Evolutionary conservation across 2,888 invertebrate genomes (phyloP).

Genomic region (Plemyria rubiginata): DNA sequence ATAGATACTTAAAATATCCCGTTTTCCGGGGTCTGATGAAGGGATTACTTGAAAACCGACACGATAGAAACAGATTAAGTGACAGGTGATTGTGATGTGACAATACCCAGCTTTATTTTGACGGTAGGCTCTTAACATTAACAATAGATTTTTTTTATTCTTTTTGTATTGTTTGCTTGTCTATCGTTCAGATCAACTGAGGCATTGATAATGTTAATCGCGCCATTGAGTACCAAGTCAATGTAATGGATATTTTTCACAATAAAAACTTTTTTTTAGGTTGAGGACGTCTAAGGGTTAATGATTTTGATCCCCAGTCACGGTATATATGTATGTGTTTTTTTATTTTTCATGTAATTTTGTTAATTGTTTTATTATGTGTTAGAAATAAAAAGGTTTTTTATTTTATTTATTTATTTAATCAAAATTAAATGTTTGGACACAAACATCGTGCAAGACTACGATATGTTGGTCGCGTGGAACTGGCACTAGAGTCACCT

Average conservation of each 20-base stretch:
- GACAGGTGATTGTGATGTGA: constrained; percentile 21
- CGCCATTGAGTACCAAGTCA: background rate
- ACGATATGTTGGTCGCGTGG: too few species aligned
- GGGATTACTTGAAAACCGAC: constrained; percentile 12
- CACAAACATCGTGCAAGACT: too few species aligned
- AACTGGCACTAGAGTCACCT: too few species aligned
- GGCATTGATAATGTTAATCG: constrained; percentile 2
- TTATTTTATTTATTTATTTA: too few species aligned
- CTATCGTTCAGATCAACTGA: constrained; percentile 8
- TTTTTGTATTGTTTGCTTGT: constrained; percentile 11
- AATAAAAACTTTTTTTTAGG: background rate
- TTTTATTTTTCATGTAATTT: too few species aligned
- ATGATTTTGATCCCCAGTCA: too few species aligned
- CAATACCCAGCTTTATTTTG: constrained; percentile 22
- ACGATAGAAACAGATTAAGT: constrained; percentile 15
- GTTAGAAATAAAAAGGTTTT: too few species aligned
- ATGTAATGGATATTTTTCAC: background rate
- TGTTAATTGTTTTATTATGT: too few species aligned
- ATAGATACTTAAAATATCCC: background rate
- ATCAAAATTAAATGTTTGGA: too few species aligned
- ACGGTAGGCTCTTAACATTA: constrained; percentile 11
- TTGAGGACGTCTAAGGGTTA: too few species aligned
- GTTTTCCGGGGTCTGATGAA: constrained; percentile 12
- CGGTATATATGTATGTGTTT: too few species aligned
- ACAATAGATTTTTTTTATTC: constrained; percentile 15